phyloP scores from a whole-genome alignment of 37 sponge, comb jelly and placozoan genomes.

The Cliona cf. orientalis region DNA sequence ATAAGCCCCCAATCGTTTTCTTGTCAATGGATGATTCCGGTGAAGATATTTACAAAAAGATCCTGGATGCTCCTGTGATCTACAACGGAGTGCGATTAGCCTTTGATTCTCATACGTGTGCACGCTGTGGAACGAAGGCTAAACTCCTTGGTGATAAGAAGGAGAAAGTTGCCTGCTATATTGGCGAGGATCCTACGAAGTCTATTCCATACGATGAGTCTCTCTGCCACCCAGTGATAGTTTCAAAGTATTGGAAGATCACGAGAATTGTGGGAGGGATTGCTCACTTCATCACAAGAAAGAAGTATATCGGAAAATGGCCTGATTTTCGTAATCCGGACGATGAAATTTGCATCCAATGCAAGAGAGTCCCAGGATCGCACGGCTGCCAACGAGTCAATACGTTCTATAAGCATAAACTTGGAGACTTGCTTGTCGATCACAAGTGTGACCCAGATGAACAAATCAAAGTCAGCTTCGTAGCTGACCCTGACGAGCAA shows the following conservation, averaged over 20 bases:
- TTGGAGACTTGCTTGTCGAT: too few species aligned
- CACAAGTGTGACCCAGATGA: too few species aligned
- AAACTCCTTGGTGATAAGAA: not conserved
- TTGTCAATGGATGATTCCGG: slow-evolving; percentile 3
- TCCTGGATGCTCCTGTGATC: not conserved
- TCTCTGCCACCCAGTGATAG: slow-evolving; percentile 35
- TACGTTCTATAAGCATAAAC: too few species aligned
- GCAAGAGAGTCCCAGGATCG: slow-evolving; percentile 20
- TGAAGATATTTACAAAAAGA: not conserved
- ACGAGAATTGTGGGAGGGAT: slow-evolving; percentile 20
- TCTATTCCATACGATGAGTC: slow-evolving; percentile 30
- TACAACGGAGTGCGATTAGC: not conserved
- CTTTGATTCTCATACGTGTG: slow-evolving; percentile 9
- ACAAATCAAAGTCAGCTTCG: too few species aligned
- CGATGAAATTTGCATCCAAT: slow-evolving; percentile 24
- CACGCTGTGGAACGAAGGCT: slow-evolving; percentile 9
- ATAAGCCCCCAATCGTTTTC: slow-evolving; percentile 14
- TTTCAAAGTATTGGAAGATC: slow-evolving; percentile 17
- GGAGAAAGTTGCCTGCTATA: slow-evolving; percentile 2
- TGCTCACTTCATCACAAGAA: slow-evolving; percentile 14
- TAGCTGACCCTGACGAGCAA: too few species aligned
- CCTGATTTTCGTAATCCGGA: slow-evolving; percentile 19
- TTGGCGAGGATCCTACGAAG: not conserved
- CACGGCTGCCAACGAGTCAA: too few species aligned
- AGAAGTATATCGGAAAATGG: not conserved